Evolutionary conservation across 1,140 invertebrate genomes (phyloP).

Genomic region (Halictus rubicundus): DNA sequence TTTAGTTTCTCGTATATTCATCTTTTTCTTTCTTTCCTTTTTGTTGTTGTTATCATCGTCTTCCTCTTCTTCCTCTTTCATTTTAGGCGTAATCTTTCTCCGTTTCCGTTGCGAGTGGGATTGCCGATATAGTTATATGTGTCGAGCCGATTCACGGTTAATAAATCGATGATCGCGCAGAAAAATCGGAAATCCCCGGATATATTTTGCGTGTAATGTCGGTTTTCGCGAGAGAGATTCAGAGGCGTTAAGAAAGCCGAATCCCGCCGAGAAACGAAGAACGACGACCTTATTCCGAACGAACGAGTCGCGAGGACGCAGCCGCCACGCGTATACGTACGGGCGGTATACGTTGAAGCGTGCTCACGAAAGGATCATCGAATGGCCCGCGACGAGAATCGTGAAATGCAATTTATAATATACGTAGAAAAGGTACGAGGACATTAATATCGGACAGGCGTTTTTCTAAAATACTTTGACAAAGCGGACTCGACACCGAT

Average conservation of each 20-base stretch:
- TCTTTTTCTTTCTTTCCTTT: too few species aligned
- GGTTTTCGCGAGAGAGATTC: slow-evolving; percentile 23
- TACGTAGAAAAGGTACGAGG: slow-evolving; percentile 64
- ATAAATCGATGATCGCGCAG: slow-evolving; percentile 23
- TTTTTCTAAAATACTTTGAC: slow-evolving; percentile 64
- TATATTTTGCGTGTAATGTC: not conserved
- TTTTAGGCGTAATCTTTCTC: slow-evolving; percentile 14
- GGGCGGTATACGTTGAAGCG: slow-evolving; percentile 27
- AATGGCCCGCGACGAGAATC: slow-evolving; percentile 61
- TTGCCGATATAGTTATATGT: not conserved
- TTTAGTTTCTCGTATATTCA: too few species aligned
- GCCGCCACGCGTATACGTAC: slow-evolving; percentile 9
- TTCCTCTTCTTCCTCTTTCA: too few species aligned
- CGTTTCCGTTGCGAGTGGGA: slow-evolving; percentile 13
- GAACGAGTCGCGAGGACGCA: slow-evolving; percentile 49
- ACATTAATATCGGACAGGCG: slow-evolving; percentile 63
- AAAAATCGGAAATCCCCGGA: not conserved
- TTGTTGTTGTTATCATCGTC: too few species aligned
- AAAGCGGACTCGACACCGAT: slow-evolving; percentile 68
- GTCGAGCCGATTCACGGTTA: slow-evolving; percentile 9
- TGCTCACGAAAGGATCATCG: slow-evolving; percentile 51
- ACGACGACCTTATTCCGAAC: slow-evolving; percentile 49
- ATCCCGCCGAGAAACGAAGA: slow-evolving; percentile 35
- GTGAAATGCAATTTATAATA: slow-evolving; percentile 61
- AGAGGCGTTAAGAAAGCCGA: slow-evolving; percentile 37